phyloP scores from a whole-genome alignment of 2,797 vertebrate species.

The Astyanax mexicanus region DNA sequence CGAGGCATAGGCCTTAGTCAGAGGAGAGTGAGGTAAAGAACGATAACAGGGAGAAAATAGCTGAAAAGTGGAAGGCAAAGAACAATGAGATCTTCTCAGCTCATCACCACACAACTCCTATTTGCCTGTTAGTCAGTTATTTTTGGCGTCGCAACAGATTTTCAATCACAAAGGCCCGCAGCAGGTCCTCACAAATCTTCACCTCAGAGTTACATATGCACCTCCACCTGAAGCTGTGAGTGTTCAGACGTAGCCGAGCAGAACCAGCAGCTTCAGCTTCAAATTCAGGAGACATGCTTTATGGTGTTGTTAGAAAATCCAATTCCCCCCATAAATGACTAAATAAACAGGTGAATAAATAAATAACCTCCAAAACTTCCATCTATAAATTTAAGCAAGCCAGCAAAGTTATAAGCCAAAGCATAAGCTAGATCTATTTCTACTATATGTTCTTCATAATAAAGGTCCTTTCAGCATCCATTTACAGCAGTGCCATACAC shows the following conservation, averaged over 20 bases:
- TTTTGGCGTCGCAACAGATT: conserved; percentile 58
- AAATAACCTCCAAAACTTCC: background rate
- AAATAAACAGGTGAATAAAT: background rate
- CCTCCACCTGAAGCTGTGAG: conserved; percentile 42
- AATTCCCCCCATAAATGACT: background rate
- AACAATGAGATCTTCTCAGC: conserved; percentile 34
- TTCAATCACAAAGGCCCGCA: conserved; percentile 58
- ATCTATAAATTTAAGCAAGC: background rate
- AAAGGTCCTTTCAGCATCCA: background rate
- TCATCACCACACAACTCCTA: conserved; percentile 52
- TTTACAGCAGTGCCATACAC: no score
- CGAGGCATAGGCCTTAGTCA: background rate
- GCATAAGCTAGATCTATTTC: background rate
- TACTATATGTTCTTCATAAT: background rate
- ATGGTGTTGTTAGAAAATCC: conserved; percentile 17
- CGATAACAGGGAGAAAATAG: conserved; percentile 10
- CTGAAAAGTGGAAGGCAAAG: conserved; percentile 10
- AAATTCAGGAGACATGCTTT: conserved; percentile 34
- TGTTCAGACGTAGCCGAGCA: conserved; percentile 54
- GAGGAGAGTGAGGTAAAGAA: conserved; percentile 1
- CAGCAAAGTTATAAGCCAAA: background rate
- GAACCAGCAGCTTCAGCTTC: conserved; percentile 44
- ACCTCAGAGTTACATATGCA: conserved; percentile 47
- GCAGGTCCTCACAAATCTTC: conserved; percentile 58
- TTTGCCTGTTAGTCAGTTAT: conserved; percentile 60